Evolutionary conservation across 2,113 vertebrate species (phyloP).

Genomic region (Blennius ocellaris): DNA sequence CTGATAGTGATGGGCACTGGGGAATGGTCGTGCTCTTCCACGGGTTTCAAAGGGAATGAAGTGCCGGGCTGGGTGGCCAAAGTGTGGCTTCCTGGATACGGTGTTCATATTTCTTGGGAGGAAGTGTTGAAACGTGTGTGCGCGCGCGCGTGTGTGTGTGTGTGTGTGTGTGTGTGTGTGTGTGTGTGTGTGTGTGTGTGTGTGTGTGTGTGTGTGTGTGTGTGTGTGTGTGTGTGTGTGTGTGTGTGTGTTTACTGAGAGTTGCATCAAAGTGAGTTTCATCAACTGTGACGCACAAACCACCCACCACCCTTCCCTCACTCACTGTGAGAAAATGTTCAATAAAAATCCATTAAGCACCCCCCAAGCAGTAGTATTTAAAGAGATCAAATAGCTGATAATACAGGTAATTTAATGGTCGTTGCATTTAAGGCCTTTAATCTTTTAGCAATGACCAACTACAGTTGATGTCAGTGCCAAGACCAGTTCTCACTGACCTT

Average conservation of each 20-base stretch:
- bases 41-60: slow-evolving; percentile 70
- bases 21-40: slow-evolving; percentile 67
- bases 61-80: slow-evolving; percentile 72
- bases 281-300: slow-evolving; percentile 30
- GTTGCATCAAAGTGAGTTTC: slow-evolving; percentile 15
- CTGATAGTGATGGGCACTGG: slow-evolving; percentile 69
- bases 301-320: slow-evolving; percentile 28
- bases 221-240: slow-evolving; percentile 20
- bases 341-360: not conserved
- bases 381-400: too few species aligned
- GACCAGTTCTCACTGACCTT: too few species aligned
- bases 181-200: slow-evolving; percentile 18
- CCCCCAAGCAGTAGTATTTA: too few species aligned
- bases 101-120: slow-evolving; percentile 71
- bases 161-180: slow-evolving; percentile 32
- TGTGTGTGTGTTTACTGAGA: slow-evolving; percentile 24
- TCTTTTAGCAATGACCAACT: too few species aligned
- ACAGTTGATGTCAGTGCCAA: too few species aligned
- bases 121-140: slow-evolving; percentile 54
- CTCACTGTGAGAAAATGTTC: not conserved
- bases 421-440: too few species aligned
- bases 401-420: too few species aligned
- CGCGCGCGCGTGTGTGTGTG: slow-evolving; percentile 16
- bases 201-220: slow-evolving; percentile 32
- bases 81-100: slow-evolving; percentile 80